Evolutionary conservation across 2,888 invertebrate species (phyloP).

Genomic region (Scaptomyza caliginosa): DNA sequence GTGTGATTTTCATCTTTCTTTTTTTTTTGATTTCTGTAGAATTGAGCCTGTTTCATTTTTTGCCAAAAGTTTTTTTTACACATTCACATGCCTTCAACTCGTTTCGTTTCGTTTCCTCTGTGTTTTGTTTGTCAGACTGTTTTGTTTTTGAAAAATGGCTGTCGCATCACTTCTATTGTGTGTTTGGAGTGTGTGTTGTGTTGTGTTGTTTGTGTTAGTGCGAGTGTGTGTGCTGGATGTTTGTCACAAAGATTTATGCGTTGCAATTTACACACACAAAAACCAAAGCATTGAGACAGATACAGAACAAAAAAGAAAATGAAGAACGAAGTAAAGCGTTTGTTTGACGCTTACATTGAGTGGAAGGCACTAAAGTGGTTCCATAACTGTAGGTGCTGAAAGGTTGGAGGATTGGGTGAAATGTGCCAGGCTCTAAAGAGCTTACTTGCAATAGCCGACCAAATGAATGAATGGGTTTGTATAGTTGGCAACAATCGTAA

Average conservation of each 20-base stretch:
- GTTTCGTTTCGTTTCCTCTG: slow-evolving; percentile 17
- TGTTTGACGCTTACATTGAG: slow-evolving; percentile 75
- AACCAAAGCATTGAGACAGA: background rate
- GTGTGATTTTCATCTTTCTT: slow-evolving; percentile 14
- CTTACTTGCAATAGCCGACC: slow-evolving; percentile 43
- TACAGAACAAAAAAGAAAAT: slow-evolving; percentile 16
- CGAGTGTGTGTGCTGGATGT: slow-evolving; percentile 54
- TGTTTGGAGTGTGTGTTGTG: slow-evolving; percentile 59
- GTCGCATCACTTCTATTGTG: slow-evolving; percentile 78
- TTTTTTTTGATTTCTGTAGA: slow-evolving; percentile 30
- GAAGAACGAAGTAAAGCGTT: slow-evolving; percentile 56
- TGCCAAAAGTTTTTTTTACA: slow-evolving; percentile 17
- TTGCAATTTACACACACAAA: slow-evolving; percentile 72
- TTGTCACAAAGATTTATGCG: slow-evolving; percentile 78
- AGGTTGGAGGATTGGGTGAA: background rate
- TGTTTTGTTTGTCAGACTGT: slow-evolving; percentile 57
- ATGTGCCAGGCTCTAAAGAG: slow-evolving; percentile 25
- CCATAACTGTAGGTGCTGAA: slow-evolving; percentile 34
- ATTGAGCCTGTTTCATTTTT: slow-evolving; percentile 37
- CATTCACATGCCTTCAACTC: slow-evolving; percentile 24
- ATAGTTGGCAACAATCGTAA: slow-evolving; percentile 6
- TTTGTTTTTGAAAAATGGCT: slow-evolving; percentile 79
- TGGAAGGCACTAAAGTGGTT: slow-evolving; percentile 60
- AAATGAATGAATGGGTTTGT: slow-evolving; percentile 16
- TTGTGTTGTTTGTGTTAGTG: slow-evolving; percentile 22